A percentile compares a stretch with the other conserved stretches of the same genome.
Evolutionary conservation across 2,888 invertebrate genomes (phyloP).

Genomic region (Dusona sp.): DNA sequence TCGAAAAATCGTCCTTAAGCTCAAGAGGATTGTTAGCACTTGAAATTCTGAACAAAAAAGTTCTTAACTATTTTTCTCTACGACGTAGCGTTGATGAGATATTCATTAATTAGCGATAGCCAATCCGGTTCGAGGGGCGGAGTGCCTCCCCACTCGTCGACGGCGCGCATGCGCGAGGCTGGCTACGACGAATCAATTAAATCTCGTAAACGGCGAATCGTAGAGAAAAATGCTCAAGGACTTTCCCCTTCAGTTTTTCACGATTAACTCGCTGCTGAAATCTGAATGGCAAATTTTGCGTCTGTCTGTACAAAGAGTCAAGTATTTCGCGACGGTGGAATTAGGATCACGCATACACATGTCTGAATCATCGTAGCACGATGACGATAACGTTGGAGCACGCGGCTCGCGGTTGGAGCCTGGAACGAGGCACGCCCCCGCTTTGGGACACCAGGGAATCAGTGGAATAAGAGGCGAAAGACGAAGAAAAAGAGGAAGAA

Average conservation of each 20-base stretch:
- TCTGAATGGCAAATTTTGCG: not conserved
- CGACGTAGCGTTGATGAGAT: not conserved
- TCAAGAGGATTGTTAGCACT: not conserved
- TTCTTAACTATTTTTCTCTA: not conserved
- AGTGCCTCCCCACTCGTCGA: not conserved
- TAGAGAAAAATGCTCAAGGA: not conserved
- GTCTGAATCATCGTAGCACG: slow-evolving; percentile 52
- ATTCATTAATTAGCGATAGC: not conserved
- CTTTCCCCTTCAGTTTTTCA: not conserved
- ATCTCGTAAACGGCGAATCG: not conserved
- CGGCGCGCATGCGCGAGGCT: not conserved
- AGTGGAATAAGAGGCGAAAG: slow-evolving; percentile 21
- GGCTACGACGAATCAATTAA: not conserved
- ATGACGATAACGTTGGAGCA: slow-evolving; percentile 57
- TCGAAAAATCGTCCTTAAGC: not conserved
- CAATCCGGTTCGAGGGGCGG: not conserved
- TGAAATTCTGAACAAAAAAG: not conserved
- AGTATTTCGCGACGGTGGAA: not conserved
- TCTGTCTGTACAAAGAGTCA: not conserved
- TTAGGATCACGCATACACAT: not conserved
- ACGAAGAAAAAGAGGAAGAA: slow-evolving; percentile 18
- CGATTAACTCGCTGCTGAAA: not conserved
- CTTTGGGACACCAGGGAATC: slow-evolving; percentile 13
- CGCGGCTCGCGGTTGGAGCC: slow-evolving; percentile 26
- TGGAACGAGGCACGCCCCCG: slow-evolving; percentile 22